Percentiles rank a stretch among this genome's conserved stretches.
phyloP scores from a whole-genome alignment of 2,888 invertebrate genomes.

The Drosophila pseudotalamancana region DNA sequence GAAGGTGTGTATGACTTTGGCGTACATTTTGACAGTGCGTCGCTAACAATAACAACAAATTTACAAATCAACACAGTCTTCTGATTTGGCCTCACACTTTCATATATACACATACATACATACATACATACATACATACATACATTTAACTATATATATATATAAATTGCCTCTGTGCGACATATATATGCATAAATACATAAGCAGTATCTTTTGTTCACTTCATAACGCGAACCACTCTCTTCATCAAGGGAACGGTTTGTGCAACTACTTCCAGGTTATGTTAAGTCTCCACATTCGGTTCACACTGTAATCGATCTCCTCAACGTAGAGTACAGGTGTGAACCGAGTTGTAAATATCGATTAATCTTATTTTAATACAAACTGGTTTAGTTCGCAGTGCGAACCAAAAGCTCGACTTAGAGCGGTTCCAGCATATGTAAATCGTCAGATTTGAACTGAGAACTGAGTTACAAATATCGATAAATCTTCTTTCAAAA shows the following conservation, averaged over 20 bases:
- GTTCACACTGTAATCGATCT: too few species aligned
- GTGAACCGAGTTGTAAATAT: background rate
- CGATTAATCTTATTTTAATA: too few species aligned
- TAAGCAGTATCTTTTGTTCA: background rate
- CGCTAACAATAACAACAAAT: slow-evolving; percentile 48
- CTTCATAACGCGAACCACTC: background rate
- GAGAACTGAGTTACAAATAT: too few species aligned
- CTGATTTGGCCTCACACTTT: slow-evolving; percentile 6
- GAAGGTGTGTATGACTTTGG: slow-evolving; percentile 22
- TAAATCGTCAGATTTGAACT: too few species aligned
- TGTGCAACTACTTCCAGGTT: background rate
- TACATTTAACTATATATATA: background rate
- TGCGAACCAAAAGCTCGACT: too few species aligned
- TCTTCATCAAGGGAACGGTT: background rate
- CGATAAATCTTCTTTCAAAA: too few species aligned
- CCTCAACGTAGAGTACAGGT: too few species aligned
- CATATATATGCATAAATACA: background rate
- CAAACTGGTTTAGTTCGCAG: too few species aligned
- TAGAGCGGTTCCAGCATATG: too few species aligned
- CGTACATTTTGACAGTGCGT: slow-evolving; percentile 49
- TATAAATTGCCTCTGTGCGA: background rate
- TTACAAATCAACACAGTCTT: slow-evolving; percentile 33
- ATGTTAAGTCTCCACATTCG: too few species aligned
- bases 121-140: too few species aligned
- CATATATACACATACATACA: background rate